Base-by-base conservation (phyloP, 2,797 vertebrate genomes). In the Tenualosa thibaudeaui region DNA sequence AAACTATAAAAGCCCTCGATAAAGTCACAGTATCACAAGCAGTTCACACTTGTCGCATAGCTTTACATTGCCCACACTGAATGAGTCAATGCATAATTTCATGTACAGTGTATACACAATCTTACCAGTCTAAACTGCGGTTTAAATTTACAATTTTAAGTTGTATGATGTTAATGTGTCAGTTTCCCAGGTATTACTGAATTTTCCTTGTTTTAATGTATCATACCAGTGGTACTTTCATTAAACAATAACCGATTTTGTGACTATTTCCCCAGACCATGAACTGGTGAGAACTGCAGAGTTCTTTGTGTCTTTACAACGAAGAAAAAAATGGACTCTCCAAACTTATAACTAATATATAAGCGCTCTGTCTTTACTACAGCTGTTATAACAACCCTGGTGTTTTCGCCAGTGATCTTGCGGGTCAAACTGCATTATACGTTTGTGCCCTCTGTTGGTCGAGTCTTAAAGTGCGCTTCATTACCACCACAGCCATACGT, bases 381-480 rank as follows among this genome's bases (percentile, higher is more conserved):
- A 22, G 5, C 37, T 78, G 37, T 19, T 40, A 7, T 43, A 22
- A 46, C 40, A 22, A 46, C 37, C 37, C 17, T 46, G 37, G 17
- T 17, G 40, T 46, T 78, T 19, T 78, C 56, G 78, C 17, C 40
- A 26, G n/a, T 60, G 37, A 24, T 51, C 19, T 15, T 24, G 9
- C 60, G 54, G 49, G 84, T 40, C 24, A 17, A 51, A 53, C 15
- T 2, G 5, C 71, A 22, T 46, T 78, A 78, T 78, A 46, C 71
- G 8, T 78, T 46, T 78, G 37, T 78, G 71, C 71, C 71, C 71
- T 78, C 71, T 78, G 71, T 78, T 46, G 71, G 71, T 43, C 17
- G 13, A 78, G 15, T 46, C 40, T 78, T 22, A 78, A 43, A 78
- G 17, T 78, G 71, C 71, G 71, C 26, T 78, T 19, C 9, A 78